Conservation (phyloP, 2,888 invertebrate species). For the Aricia artaxerxes region DNA sequence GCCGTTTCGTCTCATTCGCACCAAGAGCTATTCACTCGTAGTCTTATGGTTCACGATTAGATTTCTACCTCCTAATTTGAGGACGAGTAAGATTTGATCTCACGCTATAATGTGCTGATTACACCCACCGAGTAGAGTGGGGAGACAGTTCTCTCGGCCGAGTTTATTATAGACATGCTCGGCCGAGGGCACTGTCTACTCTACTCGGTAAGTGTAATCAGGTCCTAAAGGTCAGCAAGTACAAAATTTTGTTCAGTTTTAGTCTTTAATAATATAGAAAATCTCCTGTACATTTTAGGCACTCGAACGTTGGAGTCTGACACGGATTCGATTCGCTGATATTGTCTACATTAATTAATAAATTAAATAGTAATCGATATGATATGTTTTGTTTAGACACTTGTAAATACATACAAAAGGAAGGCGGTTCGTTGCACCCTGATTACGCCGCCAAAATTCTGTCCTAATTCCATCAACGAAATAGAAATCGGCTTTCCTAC, state of each 20-base stretch:
- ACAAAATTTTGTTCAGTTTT: background rate
- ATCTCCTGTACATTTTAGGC: constrained; percentile 31
- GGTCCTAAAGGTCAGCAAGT: background rate
- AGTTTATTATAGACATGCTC: no score
- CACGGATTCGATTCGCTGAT: constrained; percentile 44
- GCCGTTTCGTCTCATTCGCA: constrained; percentile 1
- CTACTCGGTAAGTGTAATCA: no score
- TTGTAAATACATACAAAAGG: constrained; percentile 50
- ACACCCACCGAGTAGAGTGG: no score
- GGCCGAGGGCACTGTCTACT: no score
- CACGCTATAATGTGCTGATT: background rate
- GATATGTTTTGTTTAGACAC: constrained; percentile 60
- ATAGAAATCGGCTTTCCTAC: background rate
- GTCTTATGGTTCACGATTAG: background rate
- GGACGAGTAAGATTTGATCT: constrained; percentile 15
- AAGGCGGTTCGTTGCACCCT: constrained; percentile 57
- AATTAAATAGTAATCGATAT: constrained; percentile 48
- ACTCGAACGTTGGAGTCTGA: constrained; percentile 38
- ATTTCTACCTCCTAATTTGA: background rate
- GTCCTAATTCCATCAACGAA: background rate
- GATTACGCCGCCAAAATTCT: constrained; percentile 34
- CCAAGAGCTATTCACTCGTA: background rate
- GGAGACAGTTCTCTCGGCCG: no score
- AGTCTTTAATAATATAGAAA: constrained; percentile 32
- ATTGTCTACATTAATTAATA: constrained; percentile 43